Evolutionary conservation across 2,888 invertebrate species (phyloP).

Genomic region (Lottia scabra): DNA sequence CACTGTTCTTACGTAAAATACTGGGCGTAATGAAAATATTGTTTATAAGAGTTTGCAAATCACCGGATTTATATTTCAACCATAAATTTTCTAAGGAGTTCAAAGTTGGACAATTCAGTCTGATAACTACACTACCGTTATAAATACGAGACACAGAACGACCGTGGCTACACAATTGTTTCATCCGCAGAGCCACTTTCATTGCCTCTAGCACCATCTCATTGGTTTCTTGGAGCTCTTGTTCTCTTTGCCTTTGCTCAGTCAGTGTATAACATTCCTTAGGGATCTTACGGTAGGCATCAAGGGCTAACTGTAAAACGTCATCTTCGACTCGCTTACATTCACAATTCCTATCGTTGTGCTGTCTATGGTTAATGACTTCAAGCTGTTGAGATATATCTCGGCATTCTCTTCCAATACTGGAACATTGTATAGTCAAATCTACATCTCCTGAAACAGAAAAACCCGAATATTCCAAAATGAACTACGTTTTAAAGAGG

Average conservation of each 20-base stretch:
- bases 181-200: slow-evolving; percentile 15
- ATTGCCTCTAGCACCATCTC: slow-evolving; percentile 2
- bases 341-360: background rate
- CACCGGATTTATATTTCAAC: slow-evolving; percentile 19
- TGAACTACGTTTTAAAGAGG: too few species aligned
- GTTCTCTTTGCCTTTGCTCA: background rate
- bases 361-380: background rate
- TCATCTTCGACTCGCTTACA: background rate
- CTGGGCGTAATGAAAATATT: slow-evolving; percentile 13
- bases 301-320: background rate
- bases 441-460: background rate
- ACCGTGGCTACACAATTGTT: slow-evolving; percentile 20
- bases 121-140: slow-evolving; percentile 27
- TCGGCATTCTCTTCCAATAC: background rate
- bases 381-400: background rate
- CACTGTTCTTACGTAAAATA: background rate
- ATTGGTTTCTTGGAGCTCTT: slow-evolving; percentile 12
- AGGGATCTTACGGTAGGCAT: background rate
- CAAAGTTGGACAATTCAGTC: slow-evolving; percentile 26
- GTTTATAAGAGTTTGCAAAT: slow-evolving; percentile 15
- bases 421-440: background rate
- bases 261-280: background rate
- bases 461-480: background rate
- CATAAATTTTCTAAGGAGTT: slow-evolving; percentile 24
- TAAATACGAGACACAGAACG: slow-evolving; percentile 21